Conservation (phyloP, 2,113 vertebrate species). For the Psephotus haematonotus region DNA sequence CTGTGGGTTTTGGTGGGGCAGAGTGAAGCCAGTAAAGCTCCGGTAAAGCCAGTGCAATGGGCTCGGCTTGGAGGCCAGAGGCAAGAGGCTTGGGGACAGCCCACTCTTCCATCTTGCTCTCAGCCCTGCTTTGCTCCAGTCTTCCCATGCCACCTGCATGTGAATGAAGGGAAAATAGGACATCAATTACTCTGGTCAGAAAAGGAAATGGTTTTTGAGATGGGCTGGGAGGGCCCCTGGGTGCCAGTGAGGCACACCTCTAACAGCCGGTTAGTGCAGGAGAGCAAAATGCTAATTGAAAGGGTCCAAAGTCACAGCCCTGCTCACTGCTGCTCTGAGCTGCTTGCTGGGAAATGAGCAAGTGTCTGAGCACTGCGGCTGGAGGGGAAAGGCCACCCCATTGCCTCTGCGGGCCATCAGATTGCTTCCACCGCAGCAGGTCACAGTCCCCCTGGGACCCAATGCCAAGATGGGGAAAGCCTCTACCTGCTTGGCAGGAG, state of each 20-base stretch:
- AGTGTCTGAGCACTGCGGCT: background rate
- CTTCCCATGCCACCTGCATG: background rate
- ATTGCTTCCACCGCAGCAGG: rapidly evolving
- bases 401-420: too few relatives aligned
- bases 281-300: background rate
- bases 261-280: background rate
- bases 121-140: rapidly evolving
- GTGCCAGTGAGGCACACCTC: background rate
- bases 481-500: background rate
- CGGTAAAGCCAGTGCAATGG: background rate
- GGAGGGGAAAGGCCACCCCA: background rate
- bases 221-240: background rate
- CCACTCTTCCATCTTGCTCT: background rate
- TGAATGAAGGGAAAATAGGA: slow-evolving; percentile 30
- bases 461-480: background rate
- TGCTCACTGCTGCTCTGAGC: background rate
- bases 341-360: rapidly evolving
- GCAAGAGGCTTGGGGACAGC: rapidly evolving
- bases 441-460: rapidly evolving
- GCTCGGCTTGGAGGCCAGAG: background rate
- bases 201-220: background rate
- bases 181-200: background rate
- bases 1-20: background rate
- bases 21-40: background rate
- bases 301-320: background rate